A percentile compares a stretch with the other conserved stretches of the same genome.
Evolutionary conservation across 2,113 vertebrate species (phyloP).

Genomic region (Microtus oregoni): DNA sequence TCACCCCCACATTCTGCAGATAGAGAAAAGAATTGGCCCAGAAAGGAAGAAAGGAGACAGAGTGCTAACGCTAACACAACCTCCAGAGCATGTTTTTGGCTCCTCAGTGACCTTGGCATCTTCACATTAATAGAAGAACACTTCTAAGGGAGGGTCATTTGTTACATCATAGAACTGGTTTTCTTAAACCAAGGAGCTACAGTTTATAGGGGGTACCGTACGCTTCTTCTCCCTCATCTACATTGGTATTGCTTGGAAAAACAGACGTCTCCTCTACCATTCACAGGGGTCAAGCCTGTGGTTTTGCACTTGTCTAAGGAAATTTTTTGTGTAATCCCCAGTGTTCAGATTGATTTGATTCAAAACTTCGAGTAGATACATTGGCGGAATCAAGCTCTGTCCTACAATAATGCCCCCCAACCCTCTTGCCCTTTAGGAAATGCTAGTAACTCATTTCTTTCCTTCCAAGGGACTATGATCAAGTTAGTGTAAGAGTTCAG

Average conservation of each 20-base stretch:
- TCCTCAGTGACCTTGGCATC: neutral
- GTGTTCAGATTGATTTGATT: neutral
- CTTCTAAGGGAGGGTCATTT: neutral
- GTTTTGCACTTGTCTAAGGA: neutral
- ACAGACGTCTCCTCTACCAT: neutral
- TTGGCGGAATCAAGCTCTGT: neutral
- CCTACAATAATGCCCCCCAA: neutral
- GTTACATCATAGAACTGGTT: neutral
- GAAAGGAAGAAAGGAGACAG: neutral
- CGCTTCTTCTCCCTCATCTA: neutral
- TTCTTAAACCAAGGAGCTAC: neutral
- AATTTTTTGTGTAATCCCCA: neutral
- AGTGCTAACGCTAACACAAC: accelerated
- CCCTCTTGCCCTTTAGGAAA: neutral
- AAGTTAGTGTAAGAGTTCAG: neutral
- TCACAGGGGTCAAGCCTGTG: accelerated
- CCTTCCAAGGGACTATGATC: neutral
- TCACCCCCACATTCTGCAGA: neutral
- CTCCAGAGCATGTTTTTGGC: neutral
- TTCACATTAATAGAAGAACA: neutral
- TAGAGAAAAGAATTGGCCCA: neutral
- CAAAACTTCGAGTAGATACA: neutral
- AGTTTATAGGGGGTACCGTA: neutral
- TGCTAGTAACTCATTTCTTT: neutral
- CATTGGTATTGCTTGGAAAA: neutral